Base-by-base conservation (phyloP, 2,113 vertebrate species). In the Corapipo altera region DNA sequence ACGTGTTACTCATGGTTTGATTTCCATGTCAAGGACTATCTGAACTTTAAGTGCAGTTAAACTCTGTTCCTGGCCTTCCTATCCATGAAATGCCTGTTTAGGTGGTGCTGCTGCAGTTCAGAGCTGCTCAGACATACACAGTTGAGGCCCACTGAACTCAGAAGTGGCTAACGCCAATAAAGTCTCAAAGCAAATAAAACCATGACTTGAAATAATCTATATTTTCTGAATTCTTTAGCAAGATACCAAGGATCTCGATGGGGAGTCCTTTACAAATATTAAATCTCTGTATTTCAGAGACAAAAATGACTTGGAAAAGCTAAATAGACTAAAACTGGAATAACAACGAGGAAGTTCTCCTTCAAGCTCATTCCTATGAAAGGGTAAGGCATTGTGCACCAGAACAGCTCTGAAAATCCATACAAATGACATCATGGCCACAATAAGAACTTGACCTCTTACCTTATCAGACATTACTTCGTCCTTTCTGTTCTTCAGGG, bases 1-100 rank as follows among this genome's bases (percentile, higher is more conserved):
- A 51, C 1, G 0, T 5, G 46, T 22, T 48, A 11, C 4, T 54
- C 0, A 0, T 32, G 51, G 20, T 57, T 51, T 70, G 23, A 44
- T 19, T 74, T 71, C 65, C 61, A 30, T 8, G 10, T 9, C 2
- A 3, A 15, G 78, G 27, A 9, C 19, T 76, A 3, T 9, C 27
- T 70, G 51, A 12, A 37, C 33, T 74, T 33, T 15, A 43, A 73
- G 32, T 15, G 44, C 32, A 55, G 32, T 48, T 51, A 33, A 44
- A 81, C 58, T 64, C 65, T 84, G 39, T 24, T 77, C 84, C 59
- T 78, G 65, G 27, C 39, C 30, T 48, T 64, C 44, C 66, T 59
- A 7, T 14, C 30, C 52, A 37, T 33, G 51, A 54, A 58, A 91
- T 17, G 7, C 9, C 44, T 51, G n/a, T 27, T 69, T 22, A 22